Base-by-base conservation (phyloP, 2,888 invertebrate genomes). In the Rhabditophanes sp. region DNA sequence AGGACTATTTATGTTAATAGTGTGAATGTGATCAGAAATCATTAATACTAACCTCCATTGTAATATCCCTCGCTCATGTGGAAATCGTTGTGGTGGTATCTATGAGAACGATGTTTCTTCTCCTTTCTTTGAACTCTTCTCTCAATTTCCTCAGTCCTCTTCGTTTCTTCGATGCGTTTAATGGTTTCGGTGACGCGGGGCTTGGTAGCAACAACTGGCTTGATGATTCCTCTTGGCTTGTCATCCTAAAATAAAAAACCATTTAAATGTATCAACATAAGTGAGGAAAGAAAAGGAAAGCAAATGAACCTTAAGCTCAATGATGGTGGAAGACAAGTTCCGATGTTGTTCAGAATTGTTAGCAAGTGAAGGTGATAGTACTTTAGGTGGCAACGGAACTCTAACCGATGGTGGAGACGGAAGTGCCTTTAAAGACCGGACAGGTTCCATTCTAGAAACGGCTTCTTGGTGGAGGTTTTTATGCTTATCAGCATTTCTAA, bases 91-190 rank as follows among this genome's bases (percentile, higher is more conserved):
- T 52, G 41, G 17, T 49, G 28, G 34, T 42, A 35, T 18, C 44
- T 40, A 14, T 37, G 39, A 23, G 48, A 41, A 25, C 33, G 37
- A 30, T 48, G 53, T 8, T 36, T 34, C 14, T 53, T 46, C 23
- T 53, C 48, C 26, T 50, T 47, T 15, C 57, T 44, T 28, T 57
- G 47, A 8, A 64, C 56, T 21, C 56, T 51, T 16, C 64, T 53
- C 35, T 65, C 65, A 23, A 64, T 47, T 43, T 65, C 64, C 41
- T 64, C 64, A 15, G 64, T 65, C 20, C 59, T 48, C n/a, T 54
- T 50, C 28, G 53, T 49, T 39, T 64, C 61, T 39, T 64, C 65
- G 36, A 57, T 47, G n/a, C 56, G 50, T 28, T 63, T 52, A 25
- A 65, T 56, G n/a, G 58, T 62, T 40, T 64, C 59, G 2, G 63